Conservation (phyloP, 2,797 vertebrate species). For the Pelochelys cantorii region DNA sequence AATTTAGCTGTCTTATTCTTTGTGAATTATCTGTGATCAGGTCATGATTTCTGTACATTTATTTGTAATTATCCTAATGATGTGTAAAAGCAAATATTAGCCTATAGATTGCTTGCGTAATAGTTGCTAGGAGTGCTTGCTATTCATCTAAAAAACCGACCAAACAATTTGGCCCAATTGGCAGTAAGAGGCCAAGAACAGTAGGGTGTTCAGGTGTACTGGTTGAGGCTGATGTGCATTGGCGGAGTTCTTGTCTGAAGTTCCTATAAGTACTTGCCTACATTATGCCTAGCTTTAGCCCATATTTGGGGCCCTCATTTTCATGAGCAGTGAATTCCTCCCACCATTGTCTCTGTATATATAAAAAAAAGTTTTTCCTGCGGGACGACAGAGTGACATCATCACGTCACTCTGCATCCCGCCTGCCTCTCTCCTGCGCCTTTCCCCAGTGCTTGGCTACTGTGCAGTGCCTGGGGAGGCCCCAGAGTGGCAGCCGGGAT, state of each 20-base stretch:
- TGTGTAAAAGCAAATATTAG: not conserved
- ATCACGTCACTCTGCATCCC: too few relatives aligned
- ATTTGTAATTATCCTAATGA: not conserved
- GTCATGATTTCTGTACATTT: not conserved
- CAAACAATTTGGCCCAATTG: not conserved
- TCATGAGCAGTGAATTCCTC: not conserved
- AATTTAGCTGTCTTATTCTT: not conserved
- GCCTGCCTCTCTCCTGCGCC: too few relatives aligned
- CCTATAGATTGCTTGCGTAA: not conserved
- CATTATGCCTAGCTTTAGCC: not conserved
- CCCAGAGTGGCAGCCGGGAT: too few relatives aligned
- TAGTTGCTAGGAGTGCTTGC: not conserved
- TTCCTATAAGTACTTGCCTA: not conserved
- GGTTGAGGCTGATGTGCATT: rapidly evolving
- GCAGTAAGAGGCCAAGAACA: not conserved
- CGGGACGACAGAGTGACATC: too few relatives aligned
- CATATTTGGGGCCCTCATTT: not conserved
- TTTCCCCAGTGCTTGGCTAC: too few relatives aligned
- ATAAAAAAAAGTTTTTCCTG: too few relatives aligned
- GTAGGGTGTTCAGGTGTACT: not conserved
- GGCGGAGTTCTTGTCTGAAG: not conserved
- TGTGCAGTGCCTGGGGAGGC: too few relatives aligned
- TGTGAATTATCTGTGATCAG: not conserved
- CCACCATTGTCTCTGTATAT: not conserved
- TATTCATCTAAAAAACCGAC: not conserved